Conservation (phyloP, 2,113 vertebrate genomes). For the Poicephalus gulielmi region DNA sequence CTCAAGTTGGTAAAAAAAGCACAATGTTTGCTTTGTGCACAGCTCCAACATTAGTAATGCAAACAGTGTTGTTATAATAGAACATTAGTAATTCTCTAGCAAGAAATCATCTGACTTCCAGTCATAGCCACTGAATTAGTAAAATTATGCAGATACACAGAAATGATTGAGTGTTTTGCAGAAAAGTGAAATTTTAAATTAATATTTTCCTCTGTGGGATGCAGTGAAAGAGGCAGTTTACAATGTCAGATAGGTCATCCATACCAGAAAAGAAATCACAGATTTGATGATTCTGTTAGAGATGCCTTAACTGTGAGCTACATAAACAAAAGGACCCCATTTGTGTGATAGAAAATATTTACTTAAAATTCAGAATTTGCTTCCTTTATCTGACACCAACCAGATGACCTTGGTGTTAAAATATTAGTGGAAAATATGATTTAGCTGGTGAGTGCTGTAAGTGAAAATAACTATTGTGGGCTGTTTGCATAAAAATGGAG, state of each 20-base stretch:
- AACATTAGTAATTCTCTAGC: background rate
- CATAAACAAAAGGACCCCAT: background rate
- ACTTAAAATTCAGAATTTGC: background rate
- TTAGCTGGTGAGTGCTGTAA: background rate
- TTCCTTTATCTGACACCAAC: background rate
- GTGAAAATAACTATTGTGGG: constrained; percentile 34
- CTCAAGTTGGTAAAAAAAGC: background rate
- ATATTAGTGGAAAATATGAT: background rate
- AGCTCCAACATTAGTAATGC: background rate
- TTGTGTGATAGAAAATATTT: background rate
- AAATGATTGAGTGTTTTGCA: background rate
- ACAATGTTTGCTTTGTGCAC: background rate
- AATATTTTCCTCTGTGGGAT: background rate
- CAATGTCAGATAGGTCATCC: background rate
- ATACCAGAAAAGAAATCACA: background rate
- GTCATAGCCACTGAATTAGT: background rate
- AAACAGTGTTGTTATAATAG: background rate
- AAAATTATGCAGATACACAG: background rate
- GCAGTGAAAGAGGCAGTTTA: background rate
- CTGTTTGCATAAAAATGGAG: background rate
- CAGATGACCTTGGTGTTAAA: constrained; percentile 3
- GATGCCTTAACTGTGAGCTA: background rate
- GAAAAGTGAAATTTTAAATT: background rate
- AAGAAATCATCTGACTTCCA: background rate
- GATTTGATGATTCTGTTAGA: background rate